A percentile compares a stretch with the other conserved stretches of the same genome.
phyloP scores from a whole-genome alignment of 2,888 invertebrate species.

The Macaria liturata region DNA sequence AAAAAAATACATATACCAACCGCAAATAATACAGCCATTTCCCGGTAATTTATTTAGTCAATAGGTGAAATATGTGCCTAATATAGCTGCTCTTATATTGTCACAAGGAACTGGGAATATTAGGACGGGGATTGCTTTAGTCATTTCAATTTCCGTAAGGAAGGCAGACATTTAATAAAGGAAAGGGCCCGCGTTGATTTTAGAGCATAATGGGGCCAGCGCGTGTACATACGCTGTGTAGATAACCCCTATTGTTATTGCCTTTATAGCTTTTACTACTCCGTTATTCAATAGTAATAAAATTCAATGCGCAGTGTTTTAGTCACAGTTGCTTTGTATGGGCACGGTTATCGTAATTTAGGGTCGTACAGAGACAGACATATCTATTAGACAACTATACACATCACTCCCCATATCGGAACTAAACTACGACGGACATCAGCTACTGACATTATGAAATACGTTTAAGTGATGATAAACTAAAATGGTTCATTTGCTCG shows the following conservation, averaged over 20 bases:
- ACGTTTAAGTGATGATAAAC: slow-evolving; percentile 2
- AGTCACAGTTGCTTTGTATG: slow-evolving; percentile 6
- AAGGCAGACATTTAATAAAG: slow-evolving; percentile 51
- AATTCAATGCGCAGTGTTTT: slow-evolving; percentile 21
- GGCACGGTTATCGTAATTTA: background rate
- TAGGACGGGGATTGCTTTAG: slow-evolving; percentile 47
- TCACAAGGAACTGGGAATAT: slow-evolving; percentile 48
- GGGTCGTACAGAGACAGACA: background rate
- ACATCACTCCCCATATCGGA: no score
- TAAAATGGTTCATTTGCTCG: slow-evolving; percentile 11
- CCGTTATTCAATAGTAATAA: slow-evolving; percentile 22
- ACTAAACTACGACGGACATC: no score
- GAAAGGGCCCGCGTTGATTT: slow-evolving; percentile 43
- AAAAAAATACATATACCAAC: slow-evolving; percentile 4
- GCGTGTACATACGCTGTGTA: slow-evolving; percentile 16
- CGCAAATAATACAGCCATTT: slow-evolving; percentile 17
- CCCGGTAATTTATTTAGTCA: slow-evolving; percentile 11
- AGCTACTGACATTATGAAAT: background rate
- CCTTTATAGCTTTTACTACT: slow-evolving; percentile 10
- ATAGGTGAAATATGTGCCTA: slow-evolving; percentile 11
- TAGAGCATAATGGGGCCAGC: slow-evolving; percentile 38
- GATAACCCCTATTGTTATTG: slow-evolving; percentile 24
- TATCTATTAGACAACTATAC: background rate
- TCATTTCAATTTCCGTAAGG: slow-evolving; percentile 59
- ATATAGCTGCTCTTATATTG: slow-evolving; percentile 21